These are phyloP conservation scores for Cephalopholis sonnerati DNA, from an alignment of 2,113 vertebrate genomes.

Conservation along the genomic window DNA sequence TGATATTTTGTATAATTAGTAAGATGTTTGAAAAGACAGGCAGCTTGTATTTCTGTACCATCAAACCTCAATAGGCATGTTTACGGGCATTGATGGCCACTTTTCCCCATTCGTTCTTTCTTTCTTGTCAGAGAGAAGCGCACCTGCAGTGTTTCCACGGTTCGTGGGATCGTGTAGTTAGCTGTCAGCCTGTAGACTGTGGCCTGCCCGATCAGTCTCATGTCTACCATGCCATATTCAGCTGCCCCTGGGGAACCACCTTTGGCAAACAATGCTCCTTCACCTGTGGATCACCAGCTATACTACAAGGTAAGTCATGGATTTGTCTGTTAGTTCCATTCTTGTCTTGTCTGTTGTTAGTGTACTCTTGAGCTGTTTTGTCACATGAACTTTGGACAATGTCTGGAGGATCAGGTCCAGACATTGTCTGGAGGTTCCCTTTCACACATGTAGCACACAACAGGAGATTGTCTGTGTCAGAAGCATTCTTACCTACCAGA, in stretches of 20 bases:
- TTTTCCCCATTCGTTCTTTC: not conserved
- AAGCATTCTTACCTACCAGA: too few species aligned
- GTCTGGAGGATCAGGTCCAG: too few species aligned
- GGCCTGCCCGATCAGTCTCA: conserved; percentile 88
- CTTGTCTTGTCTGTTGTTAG: not conserved
- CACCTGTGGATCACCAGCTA: conserved; percentile 93
- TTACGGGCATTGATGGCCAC: not conserved
- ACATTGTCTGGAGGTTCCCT: too few species aligned
- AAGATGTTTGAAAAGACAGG: not conserved
- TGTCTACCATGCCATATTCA: conserved; percentile 91
- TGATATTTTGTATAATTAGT: not conserved
- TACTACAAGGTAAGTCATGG: conserved; percentile 90
- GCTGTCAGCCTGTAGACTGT: conserved; percentile 90
- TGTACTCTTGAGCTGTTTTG: not conserved
- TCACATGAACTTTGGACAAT: too few species aligned
- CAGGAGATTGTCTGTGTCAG: too few species aligned
- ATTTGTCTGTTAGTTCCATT: not conserved
- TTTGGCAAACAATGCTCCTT: conserved; percentile 91
- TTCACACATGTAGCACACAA: too few species aligned
- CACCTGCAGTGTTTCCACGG: conserved; percentile 89
- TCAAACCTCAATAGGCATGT: not conserved
- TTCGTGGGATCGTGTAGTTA: conserved; percentile 89
- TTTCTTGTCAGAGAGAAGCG: conserved; percentile 77
- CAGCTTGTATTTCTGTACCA: not conserved
- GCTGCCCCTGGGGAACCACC: conserved; percentile 89